Evolutionary conservation across 1,140 invertebrate species (phyloP).

Genomic region (Drosophila leontia): DNA sequence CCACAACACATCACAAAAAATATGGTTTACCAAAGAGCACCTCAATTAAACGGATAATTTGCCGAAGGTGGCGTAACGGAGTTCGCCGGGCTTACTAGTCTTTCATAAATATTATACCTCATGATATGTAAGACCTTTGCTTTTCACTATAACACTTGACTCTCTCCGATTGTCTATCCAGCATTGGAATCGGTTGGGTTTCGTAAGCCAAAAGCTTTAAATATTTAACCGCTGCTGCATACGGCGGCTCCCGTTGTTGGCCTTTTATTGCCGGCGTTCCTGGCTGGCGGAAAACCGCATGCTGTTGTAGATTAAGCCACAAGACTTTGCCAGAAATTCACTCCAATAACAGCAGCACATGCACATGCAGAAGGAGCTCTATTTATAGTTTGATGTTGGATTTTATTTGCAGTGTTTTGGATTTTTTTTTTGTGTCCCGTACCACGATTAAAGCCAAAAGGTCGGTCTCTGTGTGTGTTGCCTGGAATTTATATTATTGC

Average conservation of each 20-base stretch:
- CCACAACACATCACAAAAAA: too few relatives aligned
- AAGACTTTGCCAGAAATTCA: slow-evolving; percentile 66
- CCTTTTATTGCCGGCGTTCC: slow-evolving; percentile 52
- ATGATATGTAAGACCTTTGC: background rate
- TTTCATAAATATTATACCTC: slow-evolving; percentile 14
- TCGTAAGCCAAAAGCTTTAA: slow-evolving; percentile 31
- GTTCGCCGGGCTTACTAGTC: too few relatives aligned
- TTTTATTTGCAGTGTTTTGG: slow-evolving; percentile 41
- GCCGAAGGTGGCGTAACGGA: too few relatives aligned
- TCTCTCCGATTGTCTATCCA: slow-evolving; percentile 2
- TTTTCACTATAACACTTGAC: background rate
- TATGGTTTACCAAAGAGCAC: too few relatives aligned
- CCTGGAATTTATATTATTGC: slow-evolving; percentile 78
- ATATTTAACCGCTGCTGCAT: slow-evolving; percentile 47
- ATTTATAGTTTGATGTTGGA: slow-evolving; percentile 63
- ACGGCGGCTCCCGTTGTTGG: slow-evolving; percentile 35
- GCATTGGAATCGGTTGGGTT: slow-evolving; percentile 8
- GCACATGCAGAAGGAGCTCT: slow-evolving; percentile 30
- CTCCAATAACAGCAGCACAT: slow-evolving; percentile 56
- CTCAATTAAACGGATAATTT: too few relatives aligned
- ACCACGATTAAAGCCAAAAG: slow-evolving; percentile 37
- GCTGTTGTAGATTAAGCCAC: slow-evolving; percentile 67
- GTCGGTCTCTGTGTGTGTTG: slow-evolving; percentile 31
- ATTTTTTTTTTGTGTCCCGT: slow-evolving; percentile 9
- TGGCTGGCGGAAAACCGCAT: slow-evolving; percentile 51